These are phyloP conservation scores for Caenorhabditis becei DNA, from an alignment of 2,888 invertebrate genomes.

Conservation along the genomic window DNA sequence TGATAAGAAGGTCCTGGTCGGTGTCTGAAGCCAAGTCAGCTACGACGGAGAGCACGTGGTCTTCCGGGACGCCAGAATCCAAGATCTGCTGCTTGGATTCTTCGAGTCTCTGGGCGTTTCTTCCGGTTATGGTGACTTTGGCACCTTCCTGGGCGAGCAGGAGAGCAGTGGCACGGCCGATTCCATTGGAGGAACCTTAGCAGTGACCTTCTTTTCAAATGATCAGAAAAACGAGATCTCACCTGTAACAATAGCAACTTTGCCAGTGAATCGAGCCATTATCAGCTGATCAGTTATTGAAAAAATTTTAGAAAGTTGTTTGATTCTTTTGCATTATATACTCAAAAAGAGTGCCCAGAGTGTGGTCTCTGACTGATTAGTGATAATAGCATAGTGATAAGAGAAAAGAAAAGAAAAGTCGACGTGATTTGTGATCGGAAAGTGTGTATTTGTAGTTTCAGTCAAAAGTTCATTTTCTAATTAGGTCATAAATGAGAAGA, in stretches of 20 bases:
- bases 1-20: constrained; percentile 26
- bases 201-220: background rate
- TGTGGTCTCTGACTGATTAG: constrained; percentile 1
- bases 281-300: too few relatives aligned
- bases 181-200: constrained; percentile 44
- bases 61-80: constrained; percentile 7
- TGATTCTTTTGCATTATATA: background rate
- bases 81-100: constrained; percentile 22
- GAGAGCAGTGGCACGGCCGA: constrained; percentile 38
- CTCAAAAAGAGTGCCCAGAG: background rate
- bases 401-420: too few relatives aligned
- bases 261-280: constrained; percentile 27
- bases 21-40: constrained; percentile 6
- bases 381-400: background rate
- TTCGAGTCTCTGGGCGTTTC: constrained; percentile 37
- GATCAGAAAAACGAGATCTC: background rate
- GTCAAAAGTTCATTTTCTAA: background rate
- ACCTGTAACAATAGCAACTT: constrained; percentile 42
- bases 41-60: constrained; percentile 16
- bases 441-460: background rate
- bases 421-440: background rate
- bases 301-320: background rate
- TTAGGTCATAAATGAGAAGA: background rate
- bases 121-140: constrained; percentile 40
- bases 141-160: constrained; percentile 31